phyloP scores from a whole-genome alignment of 2,113 vertebrate genomes.

The Macaca fascicularis region T2T-MFA8v1.1 NC_088384.1:92170001-92170500 shows the following conservation, averaged over 20 bases:
- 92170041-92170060: no score
- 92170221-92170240: slow-evolving; percentile 46
- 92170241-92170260: slow-evolving; percentile 27
- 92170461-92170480: slow-evolving; percentile 34
- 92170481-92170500: neutral
- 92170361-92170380: slow-evolving; percentile 49
- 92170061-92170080: no score
- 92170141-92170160: neutral
- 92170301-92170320: slow-evolving; percentile 63
- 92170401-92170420: slow-evolving; percentile 33
- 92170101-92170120: neutral
- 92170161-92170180: slow-evolving; percentile 34
- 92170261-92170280: slow-evolving; percentile 41
- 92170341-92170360: slow-evolving; percentile 60
- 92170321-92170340: slow-evolving; percentile 65
- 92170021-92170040: no score
- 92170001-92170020: no score
- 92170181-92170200: neutral
- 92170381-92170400: slow-evolving; percentile 61
- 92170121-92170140: neutral
- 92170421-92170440: slow-evolving; percentile 57
- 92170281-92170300: slow-evolving; percentile 27
- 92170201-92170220: neutral
- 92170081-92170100: no score
- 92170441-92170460: neutral